These are phyloP conservation scores for Misgurnus mizolepis DNA, from an alignment of 2,113 vertebrate species.

Conservation along the genomic window DNA sequence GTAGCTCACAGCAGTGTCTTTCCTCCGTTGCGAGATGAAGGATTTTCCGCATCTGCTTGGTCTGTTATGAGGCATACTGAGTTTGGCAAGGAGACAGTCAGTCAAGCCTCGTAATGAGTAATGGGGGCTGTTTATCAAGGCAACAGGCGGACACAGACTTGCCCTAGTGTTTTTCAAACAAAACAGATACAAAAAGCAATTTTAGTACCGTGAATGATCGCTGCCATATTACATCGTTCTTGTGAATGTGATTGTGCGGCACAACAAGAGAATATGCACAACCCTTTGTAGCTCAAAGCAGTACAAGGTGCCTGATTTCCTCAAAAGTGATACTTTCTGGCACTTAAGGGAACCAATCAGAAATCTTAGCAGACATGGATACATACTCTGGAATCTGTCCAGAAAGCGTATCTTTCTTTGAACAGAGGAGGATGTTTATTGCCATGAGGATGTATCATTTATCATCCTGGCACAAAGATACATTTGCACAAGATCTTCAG, in stretches of 20 bases:
- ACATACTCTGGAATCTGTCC: constrained; percentile 1
- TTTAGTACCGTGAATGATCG: constrained; percentile 18
- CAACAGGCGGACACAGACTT: constrained; percentile 41
- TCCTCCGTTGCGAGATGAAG: constrained; percentile 34
- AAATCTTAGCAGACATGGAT: constrained; percentile 24
- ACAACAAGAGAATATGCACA: constrained; percentile 5
- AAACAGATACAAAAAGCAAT: constrained; percentile 22
- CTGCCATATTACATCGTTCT: constrained; percentile 24
- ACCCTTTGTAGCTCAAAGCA: constrained; percentile 8
- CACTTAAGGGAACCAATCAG: constrained; percentile 19
- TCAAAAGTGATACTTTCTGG: constrained; percentile 7
- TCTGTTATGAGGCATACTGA: constrained; percentile 34
- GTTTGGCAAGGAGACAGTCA: constrained; percentile 53
- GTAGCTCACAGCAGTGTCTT: constrained; percentile 40
- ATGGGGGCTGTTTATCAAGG: constrained; percentile 47
- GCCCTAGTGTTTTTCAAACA: constrained; percentile 42
- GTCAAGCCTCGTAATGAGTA: constrained; percentile 51
- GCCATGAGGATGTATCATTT: constrained; percentile 36
- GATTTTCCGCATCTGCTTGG: constrained; percentile 43
- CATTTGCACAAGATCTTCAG: constrained; percentile 23
- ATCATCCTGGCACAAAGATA: constrained; percentile 9
- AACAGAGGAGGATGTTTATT: constrained; percentile 20
- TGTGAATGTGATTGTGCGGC: neutral
- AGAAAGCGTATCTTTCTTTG: constrained; percentile 24
- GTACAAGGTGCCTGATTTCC: neutral